These are phyloP conservation scores for Eueremaeus valkanovi DNA, from an alignment of 2,888 invertebrate genomes.

Conservation along the genomic window DNA sequence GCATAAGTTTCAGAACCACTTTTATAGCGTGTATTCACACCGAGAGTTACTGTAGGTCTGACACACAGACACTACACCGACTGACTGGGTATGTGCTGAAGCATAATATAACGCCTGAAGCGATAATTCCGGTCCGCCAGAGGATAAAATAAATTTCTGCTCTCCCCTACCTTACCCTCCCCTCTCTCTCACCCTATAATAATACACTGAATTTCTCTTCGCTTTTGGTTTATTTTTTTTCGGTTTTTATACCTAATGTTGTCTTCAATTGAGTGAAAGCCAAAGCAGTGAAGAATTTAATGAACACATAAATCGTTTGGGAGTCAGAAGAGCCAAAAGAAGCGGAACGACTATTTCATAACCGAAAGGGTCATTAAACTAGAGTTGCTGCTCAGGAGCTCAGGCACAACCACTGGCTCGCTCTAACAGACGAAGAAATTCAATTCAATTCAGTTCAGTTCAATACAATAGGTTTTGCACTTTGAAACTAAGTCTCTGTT, in stretches of 20 bases:
- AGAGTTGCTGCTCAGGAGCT: neutral
- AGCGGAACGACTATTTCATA: constrained; percentile 24
- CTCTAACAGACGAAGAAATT: neutral
- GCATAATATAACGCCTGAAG: neutral
- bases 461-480: constrained; percentile 8
- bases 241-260: neutral
- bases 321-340: neutral
- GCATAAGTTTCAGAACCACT: constrained; percentile 2
- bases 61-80: neutral
- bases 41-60: neutral
- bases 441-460: neutral
- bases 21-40: neutral
- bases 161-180: neutral
- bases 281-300: constrained; percentile 7
- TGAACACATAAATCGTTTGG: neutral
- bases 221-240: neutral
- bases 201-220: neutral
- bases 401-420: neutral
- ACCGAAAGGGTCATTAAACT: constrained; percentile 29
- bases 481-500: too few species aligned
- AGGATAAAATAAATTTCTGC: neutral
- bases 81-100: neutral
- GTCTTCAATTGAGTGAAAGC: neutral
- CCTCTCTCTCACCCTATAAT: neutral
- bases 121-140: constrained; percentile 24